Evolutionary conservation across 2,888 invertebrate species (phyloP).

Genomic region (Acleris sparsana): DNA sequence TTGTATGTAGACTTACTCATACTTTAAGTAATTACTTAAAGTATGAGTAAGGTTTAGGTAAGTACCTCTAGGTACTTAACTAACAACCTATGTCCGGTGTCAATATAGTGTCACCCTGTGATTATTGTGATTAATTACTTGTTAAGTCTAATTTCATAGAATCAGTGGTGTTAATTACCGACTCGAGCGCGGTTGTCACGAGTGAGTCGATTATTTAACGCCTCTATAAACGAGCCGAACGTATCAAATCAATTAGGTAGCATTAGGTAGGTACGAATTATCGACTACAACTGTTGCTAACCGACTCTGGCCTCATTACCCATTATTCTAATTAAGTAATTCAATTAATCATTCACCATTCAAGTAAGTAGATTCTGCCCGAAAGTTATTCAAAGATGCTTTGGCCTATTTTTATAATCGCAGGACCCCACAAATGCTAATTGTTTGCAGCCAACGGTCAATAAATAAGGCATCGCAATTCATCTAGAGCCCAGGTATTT

Average conservation of each 20-base stretch:
- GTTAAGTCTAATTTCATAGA: neutral
- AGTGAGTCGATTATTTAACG: neutral
- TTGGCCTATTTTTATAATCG: conserved; percentile 12
- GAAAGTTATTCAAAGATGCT: conserved; percentile 5
- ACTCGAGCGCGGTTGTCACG: neutral
- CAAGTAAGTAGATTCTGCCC: neutral
- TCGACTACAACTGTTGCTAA: neutral
- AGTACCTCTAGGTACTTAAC: too few relatives aligned
- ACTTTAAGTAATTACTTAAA: too few relatives aligned
- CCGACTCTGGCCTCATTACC: conserved; percentile 1
- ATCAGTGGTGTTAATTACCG: neutral
- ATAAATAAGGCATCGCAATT: conserved; percentile 71
- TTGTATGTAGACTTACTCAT: too few relatives aligned
- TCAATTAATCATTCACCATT: conserved; percentile 5
- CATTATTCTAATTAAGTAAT: neutral
- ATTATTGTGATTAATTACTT: too few relatives aligned
- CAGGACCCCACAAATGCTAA: neutral
- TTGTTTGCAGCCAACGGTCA: conserved; percentile 39
- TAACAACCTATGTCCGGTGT: too few relatives aligned
- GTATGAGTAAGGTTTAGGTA: too few relatives aligned
- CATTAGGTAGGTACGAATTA: neutral
- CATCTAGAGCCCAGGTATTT: conserved; percentile 75
- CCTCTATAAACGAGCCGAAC: neutral
- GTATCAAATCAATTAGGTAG: neutral
- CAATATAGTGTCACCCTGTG: too few relatives aligned